Evolutionary conservation across 2,797 vertebrate species (phyloP).

Genomic region (Enteromius thamalakanensis): DNA sequence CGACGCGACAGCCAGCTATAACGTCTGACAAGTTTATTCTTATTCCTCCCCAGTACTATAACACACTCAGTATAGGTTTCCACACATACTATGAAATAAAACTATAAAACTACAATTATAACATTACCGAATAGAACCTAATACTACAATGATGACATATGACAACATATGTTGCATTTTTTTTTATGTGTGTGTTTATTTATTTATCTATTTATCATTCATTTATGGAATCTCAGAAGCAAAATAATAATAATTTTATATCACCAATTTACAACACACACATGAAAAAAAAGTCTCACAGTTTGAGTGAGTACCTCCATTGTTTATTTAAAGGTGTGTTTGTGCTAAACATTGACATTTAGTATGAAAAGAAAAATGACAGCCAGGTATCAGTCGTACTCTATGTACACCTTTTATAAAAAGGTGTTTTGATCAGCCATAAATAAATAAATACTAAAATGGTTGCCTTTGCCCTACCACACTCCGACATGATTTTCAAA

Average conservation of each 20-base stretch:
- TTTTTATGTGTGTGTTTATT: neutral
- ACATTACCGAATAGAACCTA: too few species aligned
- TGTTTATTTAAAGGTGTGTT: neutral
- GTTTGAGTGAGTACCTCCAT: neutral
- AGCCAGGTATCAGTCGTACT: neutral
- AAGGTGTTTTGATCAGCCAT: neutral
- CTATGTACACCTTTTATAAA: neutral
- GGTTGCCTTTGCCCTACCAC: neutral
- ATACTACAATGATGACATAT: too few species aligned
- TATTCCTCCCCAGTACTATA: too few species aligned
- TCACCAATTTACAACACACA: neutral
- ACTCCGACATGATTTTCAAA: slow-evolving; percentile 44
- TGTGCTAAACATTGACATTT: neutral
- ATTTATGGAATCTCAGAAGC: neutral
- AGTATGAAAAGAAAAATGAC: neutral
- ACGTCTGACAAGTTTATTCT: too few species aligned
- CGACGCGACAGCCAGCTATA: too few species aligned
- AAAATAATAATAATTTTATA: neutral
- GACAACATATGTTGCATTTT: neutral
- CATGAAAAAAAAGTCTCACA: neutral
- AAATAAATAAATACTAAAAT: neutral
- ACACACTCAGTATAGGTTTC: too few species aligned
- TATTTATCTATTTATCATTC: neutral
- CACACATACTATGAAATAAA: too few species aligned
- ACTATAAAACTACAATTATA: too few species aligned